These are phyloP conservation scores for Agrotis segetum DNA, from an alignment of 2,888 invertebrate genomes.

Conservation along the genomic window DNA sequence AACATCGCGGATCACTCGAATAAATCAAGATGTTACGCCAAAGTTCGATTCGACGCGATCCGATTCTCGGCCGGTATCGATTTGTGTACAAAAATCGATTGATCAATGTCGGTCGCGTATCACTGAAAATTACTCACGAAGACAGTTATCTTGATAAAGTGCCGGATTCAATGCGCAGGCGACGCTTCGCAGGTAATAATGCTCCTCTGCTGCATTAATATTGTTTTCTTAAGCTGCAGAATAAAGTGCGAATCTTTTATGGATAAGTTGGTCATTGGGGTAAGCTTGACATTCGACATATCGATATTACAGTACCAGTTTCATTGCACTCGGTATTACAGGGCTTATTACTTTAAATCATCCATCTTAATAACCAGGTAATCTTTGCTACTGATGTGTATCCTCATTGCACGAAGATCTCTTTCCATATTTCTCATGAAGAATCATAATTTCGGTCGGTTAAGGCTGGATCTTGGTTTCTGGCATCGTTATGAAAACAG, in stretches of 20 bases:
- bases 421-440: not conserved
- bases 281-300: slow-evolving; percentile 22
- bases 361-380: slow-evolving; percentile 6
- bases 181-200: slow-evolving; percentile 45
- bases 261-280: slow-evolving; percentile 20
- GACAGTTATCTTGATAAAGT: slow-evolving; percentile 86
- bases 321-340: not conserved
- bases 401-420: not conserved
- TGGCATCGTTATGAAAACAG: not conserved
- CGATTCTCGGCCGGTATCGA: slow-evolving; percentile 67
- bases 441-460: not conserved
- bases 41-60: slow-evolving; percentile 64
- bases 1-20: slow-evolving; percentile 71
- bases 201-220: slow-evolving; percentile 57
- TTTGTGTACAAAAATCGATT: slow-evolving; percentile 80
- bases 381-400: not conserved
- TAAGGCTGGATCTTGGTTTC: not conserved
- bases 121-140: slow-evolving; percentile 81
- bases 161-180: slow-evolving; percentile 69
- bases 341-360: slow-evolving; percentile 6
- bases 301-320: slow-evolving; percentile 2
- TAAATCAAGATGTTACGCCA: slow-evolving; percentile 71
- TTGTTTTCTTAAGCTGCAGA: slow-evolving; percentile 47
- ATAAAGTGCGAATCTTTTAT: slow-evolving; percentile 42
- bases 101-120: slow-evolving; percentile 83